Percentiles rank a stretch among this genome's conserved stretches.
Evolutionary conservation across 2,113 vertebrate species (phyloP).

Genomic region (Ceratotherium simum): DNA sequence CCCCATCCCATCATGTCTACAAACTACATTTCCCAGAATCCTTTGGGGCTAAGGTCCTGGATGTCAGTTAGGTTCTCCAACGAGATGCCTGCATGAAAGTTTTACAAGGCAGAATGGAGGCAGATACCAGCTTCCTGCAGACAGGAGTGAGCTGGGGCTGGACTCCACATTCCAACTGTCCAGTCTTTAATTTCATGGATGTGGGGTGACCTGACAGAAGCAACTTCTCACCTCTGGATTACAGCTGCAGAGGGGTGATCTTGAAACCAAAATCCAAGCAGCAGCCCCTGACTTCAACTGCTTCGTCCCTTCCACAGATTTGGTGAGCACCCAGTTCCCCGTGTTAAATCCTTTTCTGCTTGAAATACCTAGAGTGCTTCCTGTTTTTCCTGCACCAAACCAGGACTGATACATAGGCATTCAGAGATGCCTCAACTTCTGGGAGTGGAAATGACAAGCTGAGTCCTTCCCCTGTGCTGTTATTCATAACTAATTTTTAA

Average conservation of each 20-base stretch:
- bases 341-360: not conserved
- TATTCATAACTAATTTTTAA: not conserved
- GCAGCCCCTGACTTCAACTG: not conserved
- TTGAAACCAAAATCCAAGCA: not conserved
- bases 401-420: no score
- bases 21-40: slow-evolving; percentile 14
- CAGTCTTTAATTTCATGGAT: not conserved
- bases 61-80: not conserved
- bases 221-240: no score
- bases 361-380: not conserved
- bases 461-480: not conserved
- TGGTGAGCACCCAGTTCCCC: not conserved
- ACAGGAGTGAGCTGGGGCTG: not conserved
- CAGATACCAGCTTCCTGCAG: not conserved
- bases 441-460: not conserved
- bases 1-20: not conserved
- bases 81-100: not conserved
- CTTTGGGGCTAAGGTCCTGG: not conserved
- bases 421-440: not conserved
- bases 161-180: not conserved
- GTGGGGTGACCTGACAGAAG: no score
- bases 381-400: not conserved
- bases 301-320: not conserved
- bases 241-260: no score
- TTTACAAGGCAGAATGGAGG: not conserved